phyloP scores from a whole-genome alignment of 2,113 vertebrate species.

The Eleginops maclovinus region DNA sequence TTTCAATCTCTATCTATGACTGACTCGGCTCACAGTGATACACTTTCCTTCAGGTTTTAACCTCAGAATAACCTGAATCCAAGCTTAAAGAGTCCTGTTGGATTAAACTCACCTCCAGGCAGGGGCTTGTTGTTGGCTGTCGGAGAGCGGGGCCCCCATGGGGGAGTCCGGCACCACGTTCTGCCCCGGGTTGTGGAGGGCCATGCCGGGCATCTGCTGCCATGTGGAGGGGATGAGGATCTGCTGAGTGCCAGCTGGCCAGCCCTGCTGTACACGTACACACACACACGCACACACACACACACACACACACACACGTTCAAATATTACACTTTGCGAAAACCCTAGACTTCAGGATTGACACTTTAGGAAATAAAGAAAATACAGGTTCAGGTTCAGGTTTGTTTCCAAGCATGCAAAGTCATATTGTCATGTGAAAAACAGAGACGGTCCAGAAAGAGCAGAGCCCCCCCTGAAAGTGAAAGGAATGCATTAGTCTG shows the following conservation, averaged over 20 bases:
- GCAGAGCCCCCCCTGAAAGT: conserved; percentile 26
- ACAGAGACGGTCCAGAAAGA: neutral
- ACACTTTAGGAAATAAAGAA: neutral
- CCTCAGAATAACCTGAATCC: conserved; percentile 23
- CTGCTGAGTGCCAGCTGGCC: conserved; percentile 96
- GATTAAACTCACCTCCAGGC: conserved; percentile 89
- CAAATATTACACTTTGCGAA: neutral
- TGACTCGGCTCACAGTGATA: neutral
- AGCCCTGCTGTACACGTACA: conserved; percentile 90
- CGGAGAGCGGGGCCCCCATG: conserved; percentile 86
- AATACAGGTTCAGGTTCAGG: neutral
- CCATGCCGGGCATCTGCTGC: conserved; percentile 96
- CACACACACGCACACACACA: neutral
- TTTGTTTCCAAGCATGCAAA: conserved; percentile 13
- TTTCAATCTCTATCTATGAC: neutral
- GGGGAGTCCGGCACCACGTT: conserved; percentile 89
- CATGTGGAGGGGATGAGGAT: conserved; percentile 97
- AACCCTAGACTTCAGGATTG: neutral
- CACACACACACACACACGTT: neutral
- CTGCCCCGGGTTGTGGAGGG: conserved; percentile 93
- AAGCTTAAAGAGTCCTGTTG: rapidly evolving
- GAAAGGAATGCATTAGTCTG: conserved; percentile 16
- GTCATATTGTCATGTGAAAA: neutral
- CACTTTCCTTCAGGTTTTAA: neutral
- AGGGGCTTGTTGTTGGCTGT: conserved; percentile 88